Evolutionary conservation across 92 coral and sea anemone species (phyloP), one percentile per base, ranked within the genome.

Genomic region (Plumapathes pennacea): DNA sequence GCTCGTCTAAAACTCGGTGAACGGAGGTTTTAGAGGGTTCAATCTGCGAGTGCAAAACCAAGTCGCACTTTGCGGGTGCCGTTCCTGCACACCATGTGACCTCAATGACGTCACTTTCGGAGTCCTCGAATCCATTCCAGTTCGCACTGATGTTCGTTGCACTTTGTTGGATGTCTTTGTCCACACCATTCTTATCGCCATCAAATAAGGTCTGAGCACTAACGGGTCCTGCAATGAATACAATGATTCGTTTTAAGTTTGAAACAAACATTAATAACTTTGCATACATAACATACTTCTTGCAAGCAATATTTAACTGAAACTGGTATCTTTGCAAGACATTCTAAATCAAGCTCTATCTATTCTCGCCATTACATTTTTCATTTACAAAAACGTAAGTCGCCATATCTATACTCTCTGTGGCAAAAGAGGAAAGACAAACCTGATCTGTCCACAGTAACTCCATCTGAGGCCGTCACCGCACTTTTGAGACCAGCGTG

Each of bases 391-490:
- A n/a, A n/a, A n/a, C n/a, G n/a, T n/a, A n/a, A n/a, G n/a, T n/a
- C n/a, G n/a, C n/a, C n/a, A n/a, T n/a, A n/a, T n/a, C n/a, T n/a
- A 44, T 24, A 6, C 79, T 24, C 36, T n/a, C n/a, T n/a, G n/a
- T n/a, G n/a, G n/a, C n/a, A n/a, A n/a, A n/a, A n/a, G n/a, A n/a
- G n/a, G n/a, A n/a, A n/a, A n/a, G n/a, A n/a, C n/a, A n/a, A n/a
- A 89, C 97, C 89, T 57, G 97, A 84, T 53, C 52, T 77, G 62
- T 89, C 97, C 17, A 85, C 71, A 24, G 54, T 36, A 18, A 89
- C 33, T 21, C 83, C 92, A 46, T 79, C 71, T 32, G 97, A 89
- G 15, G 97, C 42, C 31, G 75, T 62, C 10, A 82, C 36, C 31
- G 66, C 76, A 38, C 92, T 80, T 10, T 51, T 44, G 7, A 85